Conservation (phyloP, 2,888 invertebrate genomes). For the Osedax frankpressi region DNA sequence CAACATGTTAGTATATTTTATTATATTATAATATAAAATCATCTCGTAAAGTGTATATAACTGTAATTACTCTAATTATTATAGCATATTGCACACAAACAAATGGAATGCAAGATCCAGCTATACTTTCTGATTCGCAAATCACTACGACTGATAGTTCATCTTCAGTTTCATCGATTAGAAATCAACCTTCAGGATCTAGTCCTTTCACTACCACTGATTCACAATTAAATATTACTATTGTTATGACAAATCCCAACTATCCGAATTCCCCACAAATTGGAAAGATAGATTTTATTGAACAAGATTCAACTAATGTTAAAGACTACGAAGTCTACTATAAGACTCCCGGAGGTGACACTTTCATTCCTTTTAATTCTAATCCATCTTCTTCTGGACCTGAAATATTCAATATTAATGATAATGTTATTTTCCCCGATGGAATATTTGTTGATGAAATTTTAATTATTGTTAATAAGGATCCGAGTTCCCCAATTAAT, state of each 20-base stretch:
- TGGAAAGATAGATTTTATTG: background rate
- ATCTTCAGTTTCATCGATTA: background rate
- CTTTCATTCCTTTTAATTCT: background rate
- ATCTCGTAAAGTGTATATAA: too few relatives aligned
- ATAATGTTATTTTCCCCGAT: background rate
- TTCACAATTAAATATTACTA: background rate
- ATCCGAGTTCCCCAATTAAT: background rate
- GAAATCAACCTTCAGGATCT: background rate
- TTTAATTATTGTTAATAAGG: background rate
- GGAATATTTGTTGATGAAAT: background rate
- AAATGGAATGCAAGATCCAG: background rate
- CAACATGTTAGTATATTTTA: too few relatives aligned
- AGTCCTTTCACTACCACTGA: background rate
- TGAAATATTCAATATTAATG: background rate
- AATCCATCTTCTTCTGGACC: background rate
- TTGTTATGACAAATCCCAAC: background rate
- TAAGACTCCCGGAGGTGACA: background rate
- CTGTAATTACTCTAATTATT: too few relatives aligned
- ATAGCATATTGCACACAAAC: background rate
- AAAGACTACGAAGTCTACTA: slow-evolving; percentile 1
- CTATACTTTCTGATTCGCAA: background rate
- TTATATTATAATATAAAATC: too few relatives aligned
- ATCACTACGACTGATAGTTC: background rate
- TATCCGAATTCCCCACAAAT: background rate
- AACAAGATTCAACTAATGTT: background rate